phyloP scores from a whole-genome alignment of 1,140 invertebrate genomes.

The Achatina immaculata region DNA sequence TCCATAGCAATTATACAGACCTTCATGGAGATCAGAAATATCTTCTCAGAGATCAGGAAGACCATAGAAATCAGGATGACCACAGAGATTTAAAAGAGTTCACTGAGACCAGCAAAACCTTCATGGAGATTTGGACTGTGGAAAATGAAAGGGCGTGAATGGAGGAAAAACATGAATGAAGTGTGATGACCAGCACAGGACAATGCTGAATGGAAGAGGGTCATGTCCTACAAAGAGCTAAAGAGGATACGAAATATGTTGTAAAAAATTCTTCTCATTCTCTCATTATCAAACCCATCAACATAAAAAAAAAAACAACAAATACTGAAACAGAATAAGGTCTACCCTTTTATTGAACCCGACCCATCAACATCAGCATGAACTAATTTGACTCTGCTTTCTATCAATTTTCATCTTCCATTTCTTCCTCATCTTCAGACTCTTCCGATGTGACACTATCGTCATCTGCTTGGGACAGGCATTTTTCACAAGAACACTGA shows the following conservation, averaged over 20 bases:
- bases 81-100: no score
- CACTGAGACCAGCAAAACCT: no score
- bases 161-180: not conserved
- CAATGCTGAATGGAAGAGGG: not conserved
- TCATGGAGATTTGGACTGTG: no score
- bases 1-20: not conserved
- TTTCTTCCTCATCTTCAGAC: slow-evolving; percentile 70
- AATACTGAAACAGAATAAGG: not conserved
- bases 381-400: not conserved
- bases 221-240: not conserved
- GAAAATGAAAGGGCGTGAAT: no score
- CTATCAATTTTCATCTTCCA: not conserved
- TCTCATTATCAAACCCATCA: not conserved
- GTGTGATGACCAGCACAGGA: not conserved
- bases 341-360: not conserved
- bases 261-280: no score
- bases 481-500: slow-evolving; percentile 84
- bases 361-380: not conserved
- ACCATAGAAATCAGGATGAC: no score
- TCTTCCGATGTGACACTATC: slow-evolving; percentile 86
- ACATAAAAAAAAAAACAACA: not conserved
- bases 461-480: slow-evolving; percentile 80
- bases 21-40: not conserved
- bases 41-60: not conserved
- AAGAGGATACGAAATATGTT: no score